A percentile compares a stretch with the other conserved stretches of the same genome.
Evolutionary conservation across 2,113 vertebrate species (phyloP).

Genomic region (Leptodactylus fuscus): DNA sequence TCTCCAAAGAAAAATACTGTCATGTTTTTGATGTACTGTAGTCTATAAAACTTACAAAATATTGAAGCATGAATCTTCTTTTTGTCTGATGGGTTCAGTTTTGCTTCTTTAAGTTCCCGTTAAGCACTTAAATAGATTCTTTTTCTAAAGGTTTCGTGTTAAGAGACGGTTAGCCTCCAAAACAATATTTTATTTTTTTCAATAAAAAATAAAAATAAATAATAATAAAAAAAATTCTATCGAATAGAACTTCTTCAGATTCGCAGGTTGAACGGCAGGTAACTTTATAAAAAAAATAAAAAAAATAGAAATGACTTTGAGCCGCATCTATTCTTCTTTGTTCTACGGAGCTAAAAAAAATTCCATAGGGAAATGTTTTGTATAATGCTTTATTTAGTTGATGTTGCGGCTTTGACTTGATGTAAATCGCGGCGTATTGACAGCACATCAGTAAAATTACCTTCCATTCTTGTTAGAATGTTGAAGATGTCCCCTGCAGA

Average conservation of each 20-base stretch:
- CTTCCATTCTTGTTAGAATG: background rate
- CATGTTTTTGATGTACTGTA: conserved; percentile 58
- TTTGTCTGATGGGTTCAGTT: conserved; percentile 51
- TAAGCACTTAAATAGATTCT: conserved; percentile 43
- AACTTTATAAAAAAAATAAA: conserved; percentile 16
- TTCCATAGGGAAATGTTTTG: conserved; percentile 21
- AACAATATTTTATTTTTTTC: conserved; percentile 28
- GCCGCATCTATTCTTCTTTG: background rate
- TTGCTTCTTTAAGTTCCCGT: conserved; percentile 48
- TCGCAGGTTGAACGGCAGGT: background rate
- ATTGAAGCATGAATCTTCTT: conserved; percentile 56
- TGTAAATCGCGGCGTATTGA: conserved; percentile 21
- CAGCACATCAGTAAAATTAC: conserved; percentile 6
- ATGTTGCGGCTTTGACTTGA: conserved; percentile 7
- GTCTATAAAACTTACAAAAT: conserved; percentile 53
- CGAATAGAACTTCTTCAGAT: background rate
- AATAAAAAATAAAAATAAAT: background rate
- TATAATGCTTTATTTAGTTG: conserved; percentile 15
- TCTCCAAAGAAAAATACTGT: conserved; percentile 58
- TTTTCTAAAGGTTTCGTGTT: conserved; percentile 16
- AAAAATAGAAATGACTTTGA: conserved; percentile 11
- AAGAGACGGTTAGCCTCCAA: background rate
- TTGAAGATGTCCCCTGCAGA: background rate
- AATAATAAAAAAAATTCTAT: background rate
- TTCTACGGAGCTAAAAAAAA: background rate